These are phyloP conservation scores for Notamacropus eugenii DNA, from an alignment of 2,797 vertebrate species.

Conservation along the genomic window DNA sequence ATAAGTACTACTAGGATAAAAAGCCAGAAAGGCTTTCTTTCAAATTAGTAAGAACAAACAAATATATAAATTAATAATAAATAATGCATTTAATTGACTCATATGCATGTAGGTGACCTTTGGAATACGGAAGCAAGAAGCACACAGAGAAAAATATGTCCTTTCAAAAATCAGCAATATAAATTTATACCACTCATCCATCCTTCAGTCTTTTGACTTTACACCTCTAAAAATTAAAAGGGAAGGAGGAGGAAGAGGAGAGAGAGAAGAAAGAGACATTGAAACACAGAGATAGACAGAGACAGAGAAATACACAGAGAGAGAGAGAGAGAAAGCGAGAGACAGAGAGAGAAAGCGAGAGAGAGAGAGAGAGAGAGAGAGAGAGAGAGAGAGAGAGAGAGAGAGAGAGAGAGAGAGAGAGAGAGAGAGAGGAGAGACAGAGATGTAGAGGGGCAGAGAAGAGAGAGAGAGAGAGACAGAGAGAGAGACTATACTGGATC, in stretches of 20 bases:
- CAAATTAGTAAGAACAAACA: constrained; percentile 66
- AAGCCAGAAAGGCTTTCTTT: constrained; percentile 64
- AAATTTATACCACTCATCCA: constrained; percentile 43
- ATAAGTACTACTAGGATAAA: constrained; percentile 53
- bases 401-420: background rate
- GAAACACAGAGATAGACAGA: background rate
- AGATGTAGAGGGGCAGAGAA: no score
- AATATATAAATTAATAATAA: background rate
- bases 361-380: background rate
- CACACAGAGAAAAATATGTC: background rate
- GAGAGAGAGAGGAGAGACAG: no score
- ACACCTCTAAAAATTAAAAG: background rate
- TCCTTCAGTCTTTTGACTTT: background rate
- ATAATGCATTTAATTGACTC: background rate
- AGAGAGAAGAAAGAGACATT: background rate
- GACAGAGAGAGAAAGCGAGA: background rate
- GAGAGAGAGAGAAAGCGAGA: background rate
- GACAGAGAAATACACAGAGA: background rate
- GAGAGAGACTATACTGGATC: background rate
- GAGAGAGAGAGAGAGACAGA: no score
- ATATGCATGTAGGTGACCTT: constrained; percentile 61
- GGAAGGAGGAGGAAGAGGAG: background rate
- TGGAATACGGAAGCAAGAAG: constrained; percentile 28
- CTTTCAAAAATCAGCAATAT: constrained; percentile 51
- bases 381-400: background rate